A percentile compares a stretch with the other conserved stretches of the same genome.
Evolutionary conservation across 2,888 invertebrate species (phyloP).

Genomic region (Pimpla rufipes): DNA sequence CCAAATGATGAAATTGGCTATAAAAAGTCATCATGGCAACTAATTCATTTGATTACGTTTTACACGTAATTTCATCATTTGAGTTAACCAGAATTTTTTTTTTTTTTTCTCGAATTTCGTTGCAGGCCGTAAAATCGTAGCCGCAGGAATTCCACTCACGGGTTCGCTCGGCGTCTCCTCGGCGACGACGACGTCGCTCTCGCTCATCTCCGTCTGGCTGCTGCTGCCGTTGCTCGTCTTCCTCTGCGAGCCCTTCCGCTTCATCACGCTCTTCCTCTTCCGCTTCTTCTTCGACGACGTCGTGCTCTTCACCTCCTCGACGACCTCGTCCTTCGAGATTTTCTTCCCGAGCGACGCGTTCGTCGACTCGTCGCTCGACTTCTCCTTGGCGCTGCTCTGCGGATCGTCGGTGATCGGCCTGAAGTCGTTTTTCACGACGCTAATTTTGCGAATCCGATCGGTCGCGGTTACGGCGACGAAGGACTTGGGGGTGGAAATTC

Average conservation of each 20-base stretch:
- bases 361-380: slow-evolving; percentile 81
- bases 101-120: no score
- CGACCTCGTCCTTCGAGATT: slow-evolving; percentile 79
- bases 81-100: not conserved
- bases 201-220: slow-evolving; percentile 81
- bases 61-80: no score
- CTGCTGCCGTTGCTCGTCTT: slow-evolving; percentile 87
- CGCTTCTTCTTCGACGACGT: slow-evolving; percentile 91
- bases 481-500: slow-evolving; percentile 82
- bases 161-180: slow-evolving; percentile 76
- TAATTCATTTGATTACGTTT: no score
- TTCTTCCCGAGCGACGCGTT: slow-evolving; percentile 81
- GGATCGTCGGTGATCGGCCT: slow-evolving; percentile 87
- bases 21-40: no score
- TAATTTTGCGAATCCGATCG: slow-evolving; percentile 88
- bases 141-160: slow-evolving; percentile 75
- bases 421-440: slow-evolving; percentile 88
- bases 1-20: no score
- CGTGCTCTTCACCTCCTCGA: slow-evolving; percentile 87
- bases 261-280: slow-evolving; percentile 92
- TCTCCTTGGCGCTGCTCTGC: slow-evolving; percentile 77
- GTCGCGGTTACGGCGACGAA: slow-evolving; percentile 86
- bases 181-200: slow-evolving; percentile 72
- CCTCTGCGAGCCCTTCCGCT: slow-evolving; percentile 92
- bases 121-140: no score